These are phyloP conservation scores for Pelmatolapia mariae DNA, from an alignment of 2,113 vertebrate species.

Conservation along the genomic window DNA sequence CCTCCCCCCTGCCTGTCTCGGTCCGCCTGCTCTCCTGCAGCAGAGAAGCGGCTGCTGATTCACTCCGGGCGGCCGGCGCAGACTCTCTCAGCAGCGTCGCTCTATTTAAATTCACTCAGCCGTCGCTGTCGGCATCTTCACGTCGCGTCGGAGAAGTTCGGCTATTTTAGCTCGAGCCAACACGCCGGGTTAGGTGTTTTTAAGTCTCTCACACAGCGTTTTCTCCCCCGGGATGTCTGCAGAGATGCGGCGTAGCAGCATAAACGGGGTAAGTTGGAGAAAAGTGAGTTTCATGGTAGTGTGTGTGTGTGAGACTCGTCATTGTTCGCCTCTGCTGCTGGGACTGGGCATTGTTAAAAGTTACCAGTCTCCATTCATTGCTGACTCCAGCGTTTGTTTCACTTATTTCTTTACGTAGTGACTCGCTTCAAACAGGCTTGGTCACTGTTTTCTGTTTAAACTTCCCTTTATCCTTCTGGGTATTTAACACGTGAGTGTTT, in stretches of 20 bases:
- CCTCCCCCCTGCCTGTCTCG: neutral
- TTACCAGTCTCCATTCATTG: neutral
- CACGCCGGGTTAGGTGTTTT: neutral
- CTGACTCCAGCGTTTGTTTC: neutral
- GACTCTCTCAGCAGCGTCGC: conserved; percentile 19
- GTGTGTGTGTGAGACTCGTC: neutral
- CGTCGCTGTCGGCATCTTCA: conserved; percentile 20
- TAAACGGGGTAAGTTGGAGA: conserved; percentile 28
- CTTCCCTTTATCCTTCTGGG: neutral
- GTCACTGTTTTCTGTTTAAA: neutral
- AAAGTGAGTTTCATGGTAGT: neutral
- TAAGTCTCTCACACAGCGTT: neutral
- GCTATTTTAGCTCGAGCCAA: neutral
- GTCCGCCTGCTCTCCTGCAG: neutral
- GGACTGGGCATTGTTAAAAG: neutral
- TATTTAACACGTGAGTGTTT: neutral
- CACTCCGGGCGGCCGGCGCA: neutral
- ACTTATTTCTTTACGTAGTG: neutral
- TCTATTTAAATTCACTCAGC: conserved; percentile 43
- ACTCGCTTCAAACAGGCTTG: neutral
- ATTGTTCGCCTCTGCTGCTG: neutral
- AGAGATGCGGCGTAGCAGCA: conserved; percentile 43
- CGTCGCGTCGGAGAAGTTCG: neutral
- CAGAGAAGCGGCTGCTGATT: conserved; percentile 28
- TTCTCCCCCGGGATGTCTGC: conserved; percentile 11